Evolutionary conservation across 2,113 vertebrate genomes (phyloP).

Genomic region (Cheilinus undulatus): DNA sequence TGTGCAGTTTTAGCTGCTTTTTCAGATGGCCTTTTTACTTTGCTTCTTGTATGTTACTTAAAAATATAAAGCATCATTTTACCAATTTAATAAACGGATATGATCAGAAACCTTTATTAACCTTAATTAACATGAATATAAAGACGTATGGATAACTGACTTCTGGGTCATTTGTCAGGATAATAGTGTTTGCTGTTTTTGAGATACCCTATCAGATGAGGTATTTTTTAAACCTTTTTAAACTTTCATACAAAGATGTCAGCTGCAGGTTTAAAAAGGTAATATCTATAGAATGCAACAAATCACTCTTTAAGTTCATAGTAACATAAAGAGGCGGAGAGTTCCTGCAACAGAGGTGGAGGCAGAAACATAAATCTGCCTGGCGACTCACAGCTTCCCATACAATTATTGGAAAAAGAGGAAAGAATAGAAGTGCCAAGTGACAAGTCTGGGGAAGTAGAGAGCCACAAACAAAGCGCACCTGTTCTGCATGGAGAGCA

Average conservation of each 20-base stretch:
- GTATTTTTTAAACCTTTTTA: conserved; percentile 12
- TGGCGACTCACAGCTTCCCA: conserved; percentile 50
- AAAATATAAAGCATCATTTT: no score
- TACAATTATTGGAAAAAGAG: conserved; percentile 52
- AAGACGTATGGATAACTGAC: no score
- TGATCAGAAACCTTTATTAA: no score
- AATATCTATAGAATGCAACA: neutral
- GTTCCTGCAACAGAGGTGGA: neutral
- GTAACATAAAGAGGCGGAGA: neutral
- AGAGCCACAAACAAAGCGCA: conserved; percentile 64
- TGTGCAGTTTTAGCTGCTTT: no score
- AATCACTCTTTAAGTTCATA: conserved; percentile 19
- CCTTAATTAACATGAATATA: no score
- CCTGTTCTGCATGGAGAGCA: conserved; percentile 75
- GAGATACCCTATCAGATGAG: conserved; percentile 10
- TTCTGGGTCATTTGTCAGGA: no score
- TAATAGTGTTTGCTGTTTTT: neutral
- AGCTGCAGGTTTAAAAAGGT: neutral
- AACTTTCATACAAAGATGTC: neutral
- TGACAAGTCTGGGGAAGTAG: conserved; percentile 58
- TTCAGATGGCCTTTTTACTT: no score
- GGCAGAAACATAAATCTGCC: conserved; percentile 38
- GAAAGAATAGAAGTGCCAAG: conserved; percentile 55
- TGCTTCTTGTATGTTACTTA: no score
- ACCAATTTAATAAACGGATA: no score